Percentiles rank a stretch among this genome's conserved stretches.
These are phyloP conservation scores for Rallus limicola DNA, from an alignment of 2,113 vertebrate species.

Conservation along the genomic window DNA sequence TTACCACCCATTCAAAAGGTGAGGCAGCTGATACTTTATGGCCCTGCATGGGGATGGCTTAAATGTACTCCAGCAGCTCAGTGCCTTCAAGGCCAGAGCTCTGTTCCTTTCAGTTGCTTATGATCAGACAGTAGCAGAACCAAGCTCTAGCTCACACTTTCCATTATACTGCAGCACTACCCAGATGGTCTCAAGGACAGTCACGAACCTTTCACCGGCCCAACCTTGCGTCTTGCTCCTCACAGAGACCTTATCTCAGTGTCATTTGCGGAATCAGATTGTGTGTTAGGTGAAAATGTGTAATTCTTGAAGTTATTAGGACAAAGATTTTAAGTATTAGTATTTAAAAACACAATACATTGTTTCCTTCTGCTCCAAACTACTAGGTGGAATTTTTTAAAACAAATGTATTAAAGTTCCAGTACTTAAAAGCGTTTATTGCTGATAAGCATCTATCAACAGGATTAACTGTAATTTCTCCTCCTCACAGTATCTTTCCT, in stretches of 20 bases:
- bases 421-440: background rate
- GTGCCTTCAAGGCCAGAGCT: background rate
- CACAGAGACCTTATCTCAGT: background rate
- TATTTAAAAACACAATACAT: background rate
- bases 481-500: background rate
- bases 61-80: background rate
- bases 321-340: background rate
- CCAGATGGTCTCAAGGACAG: background rate
- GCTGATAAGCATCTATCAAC: background rate
- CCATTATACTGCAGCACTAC: background rate
- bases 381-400: background rate
- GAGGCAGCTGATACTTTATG: background rate
- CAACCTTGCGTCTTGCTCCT: background rate
- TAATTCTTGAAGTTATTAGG: background rate
- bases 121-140: background rate
- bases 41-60: background rate
- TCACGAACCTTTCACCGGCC: background rate
- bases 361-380: background rate
- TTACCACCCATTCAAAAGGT: background rate
- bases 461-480: background rate
- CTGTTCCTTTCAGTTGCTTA: background rate
- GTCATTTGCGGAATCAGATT: background rate
- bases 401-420: background rate
- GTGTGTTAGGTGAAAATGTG: background rate
- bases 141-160: background rate